A percentile compares a stretch with the other conserved stretches of the same genome.
Evolutionary conservation across 2,888 invertebrate genomes (phyloP).

Genomic region (Lasius fuliginosus): DNA sequence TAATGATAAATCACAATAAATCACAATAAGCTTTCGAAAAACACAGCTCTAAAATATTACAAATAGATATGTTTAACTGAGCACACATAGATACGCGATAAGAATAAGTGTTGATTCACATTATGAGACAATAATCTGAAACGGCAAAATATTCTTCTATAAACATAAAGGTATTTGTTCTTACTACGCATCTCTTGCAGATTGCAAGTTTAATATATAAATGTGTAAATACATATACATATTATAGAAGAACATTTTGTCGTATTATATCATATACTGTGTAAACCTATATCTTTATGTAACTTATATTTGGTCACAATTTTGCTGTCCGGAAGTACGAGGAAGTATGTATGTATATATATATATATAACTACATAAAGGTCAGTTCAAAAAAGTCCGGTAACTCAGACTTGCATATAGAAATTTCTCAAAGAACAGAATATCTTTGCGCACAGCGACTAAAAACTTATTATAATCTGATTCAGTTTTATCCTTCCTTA

Average conservation of each 20-base stretch:
- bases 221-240: neutral
- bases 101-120: slow-evolving; percentile 23
- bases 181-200: neutral
- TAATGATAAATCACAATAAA: slow-evolving; percentile 23
- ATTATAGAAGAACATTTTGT: neutral
- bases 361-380: slow-evolving; percentile 30
- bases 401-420: neutral
- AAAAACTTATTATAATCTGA: slow-evolving; percentile 21
- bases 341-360: neutral
- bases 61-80: slow-evolving; percentile 16
- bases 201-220: neutral
- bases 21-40: neutral
- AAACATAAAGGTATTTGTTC: neutral
- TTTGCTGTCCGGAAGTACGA: slow-evolving; percentile 6
- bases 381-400: slow-evolving; percentile 1
- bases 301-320: slow-evolving; percentile 35
- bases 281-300: neutral
- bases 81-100: slow-evolving; percentile 1
- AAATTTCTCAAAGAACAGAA: neutral
- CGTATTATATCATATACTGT: neutral
- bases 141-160: neutral
- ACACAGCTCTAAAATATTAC: slow-evolving; percentile 20
- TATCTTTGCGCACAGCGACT: slow-evolving; percentile 1
- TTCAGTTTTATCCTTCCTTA: neutral
- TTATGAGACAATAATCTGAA: neutral